Evolutionary conservation across 1,140 invertebrate genomes (phyloP).

Genomic region (Cherax quadricarinatus): DNA sequence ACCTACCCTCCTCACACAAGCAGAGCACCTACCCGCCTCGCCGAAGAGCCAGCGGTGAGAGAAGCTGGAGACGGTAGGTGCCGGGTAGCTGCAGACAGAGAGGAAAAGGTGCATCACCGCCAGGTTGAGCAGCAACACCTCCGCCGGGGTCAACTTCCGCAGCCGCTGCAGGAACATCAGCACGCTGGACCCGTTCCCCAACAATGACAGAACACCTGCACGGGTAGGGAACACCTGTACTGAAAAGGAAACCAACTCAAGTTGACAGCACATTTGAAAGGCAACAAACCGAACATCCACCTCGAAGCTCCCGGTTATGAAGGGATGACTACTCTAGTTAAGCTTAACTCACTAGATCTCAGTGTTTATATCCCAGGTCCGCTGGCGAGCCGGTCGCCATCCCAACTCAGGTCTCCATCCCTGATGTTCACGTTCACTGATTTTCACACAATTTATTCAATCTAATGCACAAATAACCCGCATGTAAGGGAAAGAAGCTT

Average conservation of each 20-base stretch:
- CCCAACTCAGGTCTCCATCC: too few species aligned
- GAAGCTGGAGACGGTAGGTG: constrained; percentile 74
- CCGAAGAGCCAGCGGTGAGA: constrained; percentile 74
- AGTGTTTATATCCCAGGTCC: too few species aligned
- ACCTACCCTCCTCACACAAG: background rate
- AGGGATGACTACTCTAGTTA: too few species aligned
- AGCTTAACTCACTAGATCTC: too few species aligned
- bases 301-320: too few species aligned
- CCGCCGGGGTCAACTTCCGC: constrained; percentile 64
- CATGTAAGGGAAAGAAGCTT: too few species aligned
- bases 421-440: too few species aligned
- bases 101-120: constrained; percentile 74
- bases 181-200: constrained; percentile 63
- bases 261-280: too few species aligned
- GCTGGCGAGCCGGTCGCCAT: too few species aligned
- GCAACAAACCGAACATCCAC: too few species aligned
- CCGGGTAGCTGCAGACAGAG: constrained; percentile 74
- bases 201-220: constrained; percentile 51
- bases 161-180: constrained; percentile 64
- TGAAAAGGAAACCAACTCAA: background rate
- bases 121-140: constrained; percentile 74
- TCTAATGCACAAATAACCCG: too few species aligned
- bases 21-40: constrained; percentile 53
- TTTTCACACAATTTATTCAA: too few species aligned
- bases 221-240: background rate